Conservation (phyloP, 2,888 invertebrate genomes). For the Ochropleura leucogaster region DNA sequence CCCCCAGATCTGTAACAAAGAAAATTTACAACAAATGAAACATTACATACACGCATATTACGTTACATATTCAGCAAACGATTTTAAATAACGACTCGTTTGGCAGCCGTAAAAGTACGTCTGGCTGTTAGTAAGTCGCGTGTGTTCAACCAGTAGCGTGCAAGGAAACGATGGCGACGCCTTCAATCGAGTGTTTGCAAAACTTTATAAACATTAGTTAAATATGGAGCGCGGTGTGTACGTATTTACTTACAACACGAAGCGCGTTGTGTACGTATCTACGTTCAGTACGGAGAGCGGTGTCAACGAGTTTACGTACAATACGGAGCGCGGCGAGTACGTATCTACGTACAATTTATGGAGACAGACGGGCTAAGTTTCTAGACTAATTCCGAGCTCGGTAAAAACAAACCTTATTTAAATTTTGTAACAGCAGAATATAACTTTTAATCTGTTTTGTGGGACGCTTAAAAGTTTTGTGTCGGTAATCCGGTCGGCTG, state of each 20-base stretch:
- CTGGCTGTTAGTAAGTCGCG: slow-evolving; percentile 15
- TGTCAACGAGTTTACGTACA: too few species aligned
- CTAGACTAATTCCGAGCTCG: slow-evolving; percentile 38
- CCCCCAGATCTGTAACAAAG: slow-evolving; percentile 8
- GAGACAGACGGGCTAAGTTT: slow-evolving; percentile 39
- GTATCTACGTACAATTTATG: slow-evolving; percentile 16
- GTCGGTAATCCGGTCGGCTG: slow-evolving; percentile 35
- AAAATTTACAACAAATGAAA: slow-evolving; percentile 17
- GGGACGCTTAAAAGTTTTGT: slow-evolving; percentile 40
- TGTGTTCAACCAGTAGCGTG: slow-evolving; percentile 45
- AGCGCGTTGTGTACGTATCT: background rate
- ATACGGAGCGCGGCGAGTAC: background rate
- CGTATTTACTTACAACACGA: slow-evolving; percentile 21
- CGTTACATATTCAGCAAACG: slow-evolving; percentile 5
- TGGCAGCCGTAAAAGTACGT: background rate
- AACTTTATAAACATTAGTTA: slow-evolving; percentile 50
- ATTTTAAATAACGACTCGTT: background rate
- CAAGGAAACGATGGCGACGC: slow-evolving; percentile 26
- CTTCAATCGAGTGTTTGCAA: slow-evolving; percentile 35
- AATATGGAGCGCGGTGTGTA: slow-evolving; percentile 33
- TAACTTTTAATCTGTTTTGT: slow-evolving; percentile 49
- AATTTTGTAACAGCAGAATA: slow-evolving; percentile 41
- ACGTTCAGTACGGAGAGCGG: too few species aligned
- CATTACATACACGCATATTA: slow-evolving; percentile 19
- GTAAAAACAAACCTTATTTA: slow-evolving; percentile 48